Evolutionary conservation across 2,113 vertebrate genomes (phyloP).

Genomic region (Platysteira castanea): DNA sequence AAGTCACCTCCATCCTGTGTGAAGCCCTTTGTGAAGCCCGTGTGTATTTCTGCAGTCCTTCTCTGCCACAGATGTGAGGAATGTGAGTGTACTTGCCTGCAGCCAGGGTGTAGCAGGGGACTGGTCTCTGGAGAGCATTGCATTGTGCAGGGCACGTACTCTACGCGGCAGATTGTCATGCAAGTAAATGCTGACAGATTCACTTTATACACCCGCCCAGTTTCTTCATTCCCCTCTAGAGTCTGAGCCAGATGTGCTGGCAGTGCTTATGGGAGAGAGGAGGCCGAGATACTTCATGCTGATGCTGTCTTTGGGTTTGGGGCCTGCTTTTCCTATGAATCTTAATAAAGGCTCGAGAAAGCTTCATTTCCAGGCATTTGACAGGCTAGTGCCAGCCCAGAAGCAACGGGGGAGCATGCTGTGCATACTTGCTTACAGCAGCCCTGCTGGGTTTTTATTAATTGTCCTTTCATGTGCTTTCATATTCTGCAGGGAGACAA

Average conservation of each 20-base stretch:
- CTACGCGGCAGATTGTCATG: conserved; percentile 18
- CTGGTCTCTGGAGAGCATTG: not conserved
- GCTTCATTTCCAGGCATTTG: not conserved
- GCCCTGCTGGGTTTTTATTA: conserved; percentile 47
- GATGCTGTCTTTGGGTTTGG: conserved; percentile 30
- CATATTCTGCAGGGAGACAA: not conserved
- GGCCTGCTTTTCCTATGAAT: conserved; percentile 34
- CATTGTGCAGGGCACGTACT: conserved; percentile 9
- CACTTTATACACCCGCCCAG: not conserved
- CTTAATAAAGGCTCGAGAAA: conserved; percentile 55
- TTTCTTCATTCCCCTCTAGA: conserved; percentile 20
- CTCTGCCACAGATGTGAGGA: not conserved
- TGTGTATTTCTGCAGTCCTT: not conserved
- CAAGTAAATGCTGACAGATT: conserved; percentile 45
- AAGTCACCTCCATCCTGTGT: not conserved
- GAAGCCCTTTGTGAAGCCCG: not conserved
- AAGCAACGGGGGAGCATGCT: not conserved
- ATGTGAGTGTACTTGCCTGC: not conserved
- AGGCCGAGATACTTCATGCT: not conserved
- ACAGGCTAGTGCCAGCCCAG: conserved; percentile 32
- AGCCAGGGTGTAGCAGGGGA: conserved; percentile 17
- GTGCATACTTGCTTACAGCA: not conserved
- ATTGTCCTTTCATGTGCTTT: conserved; percentile 29
- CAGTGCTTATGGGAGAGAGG: conserved; percentile 17
- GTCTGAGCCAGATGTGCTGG: conserved; percentile 51